These are phyloP conservation scores for Fulica atra DNA, from an alignment of 2,113 vertebrate genomes.

Conservation along the genomic window DNA sequence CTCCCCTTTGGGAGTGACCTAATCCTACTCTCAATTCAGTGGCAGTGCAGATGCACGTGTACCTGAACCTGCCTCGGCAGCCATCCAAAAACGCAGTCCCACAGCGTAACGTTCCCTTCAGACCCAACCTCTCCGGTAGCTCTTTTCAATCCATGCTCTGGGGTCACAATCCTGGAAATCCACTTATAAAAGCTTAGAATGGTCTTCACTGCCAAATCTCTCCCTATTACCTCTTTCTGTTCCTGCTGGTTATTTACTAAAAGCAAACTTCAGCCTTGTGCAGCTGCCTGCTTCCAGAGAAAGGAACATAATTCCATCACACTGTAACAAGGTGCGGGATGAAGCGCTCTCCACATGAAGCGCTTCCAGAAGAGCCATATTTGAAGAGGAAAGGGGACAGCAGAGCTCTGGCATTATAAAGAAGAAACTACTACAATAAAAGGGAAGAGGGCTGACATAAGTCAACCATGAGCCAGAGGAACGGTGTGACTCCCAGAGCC, in stretches of 20 bases:
- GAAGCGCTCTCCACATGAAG: not conserved
- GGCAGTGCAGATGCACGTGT: not conserved
- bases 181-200: not conserved
- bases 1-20: not conserved
- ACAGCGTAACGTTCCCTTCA: not conserved
- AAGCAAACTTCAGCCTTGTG: not conserved
- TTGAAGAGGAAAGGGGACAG: not conserved
- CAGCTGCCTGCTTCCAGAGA: not conserved
- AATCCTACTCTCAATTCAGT: not conserved
- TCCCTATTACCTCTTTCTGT: not conserved
- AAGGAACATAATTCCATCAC: not conserved
- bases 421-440: not conserved
- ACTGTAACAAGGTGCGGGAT: not conserved
- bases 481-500: not conserved
- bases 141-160: not conserved
- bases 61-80: not conserved
- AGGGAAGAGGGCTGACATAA: not conserved
- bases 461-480: not conserved
- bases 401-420: not conserved
- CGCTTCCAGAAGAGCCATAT: not conserved
- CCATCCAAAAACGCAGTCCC: not conserved
- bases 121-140: not conserved
- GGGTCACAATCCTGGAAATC: slow-evolving; percentile 3
- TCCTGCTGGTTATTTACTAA: slow-evolving; percentile 6
- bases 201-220: not conserved